Conservation (phyloP, 2,888 invertebrate species). For the Zygaena filipendulae region DNA sequence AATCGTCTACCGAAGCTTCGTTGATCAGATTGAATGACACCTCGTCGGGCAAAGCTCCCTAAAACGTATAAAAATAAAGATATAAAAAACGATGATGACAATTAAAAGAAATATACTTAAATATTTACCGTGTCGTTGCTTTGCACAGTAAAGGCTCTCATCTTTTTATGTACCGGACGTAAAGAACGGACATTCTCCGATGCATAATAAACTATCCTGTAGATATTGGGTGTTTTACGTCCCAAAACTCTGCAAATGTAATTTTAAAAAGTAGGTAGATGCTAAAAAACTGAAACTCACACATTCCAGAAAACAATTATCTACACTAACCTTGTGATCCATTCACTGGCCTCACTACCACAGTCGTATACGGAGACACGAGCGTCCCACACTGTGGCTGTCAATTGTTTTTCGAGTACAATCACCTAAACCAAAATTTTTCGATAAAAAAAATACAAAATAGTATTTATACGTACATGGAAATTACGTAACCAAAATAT, state of each 20-base stretch:
- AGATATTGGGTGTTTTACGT: constrained; percentile 50
- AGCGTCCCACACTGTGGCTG: constrained; percentile 67
- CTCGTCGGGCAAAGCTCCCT: constrained; percentile 76
- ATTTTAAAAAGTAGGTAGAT: no score
- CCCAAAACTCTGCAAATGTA: constrained; percentile 49
- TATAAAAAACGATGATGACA: no score
- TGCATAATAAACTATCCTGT: constrained; percentile 72
- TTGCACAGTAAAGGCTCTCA: no score
- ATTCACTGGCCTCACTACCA: constrained; percentile 76
- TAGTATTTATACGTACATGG: no score
- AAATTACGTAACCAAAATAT: no score
- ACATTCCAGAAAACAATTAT: no score
- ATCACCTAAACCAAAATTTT: no score
- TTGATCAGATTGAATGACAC: constrained; percentile 76
- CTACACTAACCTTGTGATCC: constrained; percentile 80
- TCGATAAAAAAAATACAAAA: no score
- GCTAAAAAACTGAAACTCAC: no score
- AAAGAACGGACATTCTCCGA: constrained; percentile 28
- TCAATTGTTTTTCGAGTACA: constrained; percentile 30
- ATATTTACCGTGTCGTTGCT: constrained; percentile 42
- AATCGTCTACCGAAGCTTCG: constrained; percentile 72
- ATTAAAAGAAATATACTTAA: not conserved
- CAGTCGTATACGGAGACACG: constrained; percentile 75
- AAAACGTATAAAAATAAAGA: constrained; percentile 12
- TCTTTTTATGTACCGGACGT: no score